Evolutionary conservation across 1,140 invertebrate genomes (phyloP).

Genomic region (Cydia strobilella): DNA sequence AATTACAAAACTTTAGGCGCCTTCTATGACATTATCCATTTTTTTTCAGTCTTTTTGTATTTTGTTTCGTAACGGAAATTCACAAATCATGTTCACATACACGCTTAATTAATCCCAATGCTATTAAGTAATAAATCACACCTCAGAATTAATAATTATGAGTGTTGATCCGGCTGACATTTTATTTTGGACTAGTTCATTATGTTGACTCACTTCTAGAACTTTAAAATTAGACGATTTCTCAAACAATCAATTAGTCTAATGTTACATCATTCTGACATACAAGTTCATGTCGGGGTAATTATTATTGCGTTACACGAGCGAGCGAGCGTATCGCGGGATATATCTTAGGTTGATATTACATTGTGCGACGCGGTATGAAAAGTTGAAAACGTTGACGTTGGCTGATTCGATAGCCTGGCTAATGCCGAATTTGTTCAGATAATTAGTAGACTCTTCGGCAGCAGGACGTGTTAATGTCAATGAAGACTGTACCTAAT

Average conservation of each 20-base stretch:
- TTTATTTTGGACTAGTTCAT: not conserved
- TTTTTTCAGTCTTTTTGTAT: constrained; percentile 46
- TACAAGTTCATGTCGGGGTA: constrained; percentile 16
- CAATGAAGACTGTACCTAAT: constrained; percentile 56
- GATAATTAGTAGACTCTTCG: constrained; percentile 63
- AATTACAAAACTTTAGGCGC: constrained; percentile 63
- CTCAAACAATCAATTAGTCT: constrained; percentile 16
- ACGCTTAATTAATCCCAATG: constrained; percentile 5
- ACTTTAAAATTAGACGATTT: constrained; percentile 15
- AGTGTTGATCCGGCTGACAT: constrained; percentile 13
- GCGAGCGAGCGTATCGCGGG: constrained; percentile 45
- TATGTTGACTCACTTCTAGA: constrained; percentile 12
- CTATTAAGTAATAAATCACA: constrained; percentile 16
- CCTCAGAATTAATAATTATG: constrained; percentile 8
- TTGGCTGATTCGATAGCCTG: constrained; percentile 55
- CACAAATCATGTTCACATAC: constrained; percentile 49
- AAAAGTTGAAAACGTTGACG: constrained; percentile 52
- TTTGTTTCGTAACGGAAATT: constrained; percentile 47
- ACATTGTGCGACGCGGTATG: constrained; percentile 46
- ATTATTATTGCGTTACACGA: constrained; percentile 32
- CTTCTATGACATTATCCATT: constrained; percentile 62
- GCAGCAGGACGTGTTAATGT: constrained; percentile 65
- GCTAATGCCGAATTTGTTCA: constrained; percentile 62
- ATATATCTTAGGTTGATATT: constrained; percentile 51
- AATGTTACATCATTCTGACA: constrained; percentile 19